These are phyloP conservation scores for Globodera ellingtonae DNA, from an alignment of 1,140 invertebrate species.

Conservation along the genomic window DNA sequence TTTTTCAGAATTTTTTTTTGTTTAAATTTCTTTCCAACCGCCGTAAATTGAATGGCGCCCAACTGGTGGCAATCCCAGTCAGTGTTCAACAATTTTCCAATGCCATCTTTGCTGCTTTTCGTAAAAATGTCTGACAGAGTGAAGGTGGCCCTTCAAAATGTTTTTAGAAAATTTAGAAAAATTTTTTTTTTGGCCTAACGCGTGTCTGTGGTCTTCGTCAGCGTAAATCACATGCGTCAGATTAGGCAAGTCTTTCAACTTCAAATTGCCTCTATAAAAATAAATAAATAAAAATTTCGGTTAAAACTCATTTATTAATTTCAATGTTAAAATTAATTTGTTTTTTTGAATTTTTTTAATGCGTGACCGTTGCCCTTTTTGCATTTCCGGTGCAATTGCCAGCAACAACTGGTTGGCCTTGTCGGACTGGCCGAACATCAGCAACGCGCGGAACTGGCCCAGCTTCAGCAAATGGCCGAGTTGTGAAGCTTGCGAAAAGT, in stretches of 20 bases:
- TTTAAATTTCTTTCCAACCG: conserved; percentile 32
- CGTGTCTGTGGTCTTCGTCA: conserved; percentile 62
- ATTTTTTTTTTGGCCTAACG: conserved; percentile 36
- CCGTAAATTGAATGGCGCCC: conserved; percentile 62
- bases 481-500: conserved; percentile 51
- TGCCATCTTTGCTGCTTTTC: conserved; percentile 51
- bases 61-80: conserved; percentile 61
- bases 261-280: conserved; percentile 43
- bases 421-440: conserved; percentile 57
- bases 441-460: conserved; percentile 55
- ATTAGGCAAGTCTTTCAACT: conserved; percentile 42
- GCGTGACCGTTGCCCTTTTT: conserved; percentile 9
- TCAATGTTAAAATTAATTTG: conserved; percentile 28
- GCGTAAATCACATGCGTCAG: conserved; percentile 61
- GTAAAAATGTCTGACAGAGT: conserved; percentile 56
- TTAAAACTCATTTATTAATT: background rate
- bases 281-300: background rate
- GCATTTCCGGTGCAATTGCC: conserved; percentile 49
- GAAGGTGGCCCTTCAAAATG: conserved; percentile 45
- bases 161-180: conserved; percentile 19
- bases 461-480: conserved; percentile 46
- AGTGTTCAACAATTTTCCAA: conserved; percentile 60
- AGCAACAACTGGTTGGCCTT: conserved; percentile 48
- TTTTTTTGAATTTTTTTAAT: background rate
- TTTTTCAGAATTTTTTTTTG: background rate